Percentiles rank a stretch among this genome's conserved stretches.
These are phyloP conservation scores for Hemicentrotus pulcherrimus DNA, from an alignment of 35 echinoderm and acorn worm species.

Conservation along the genomic window DNA sequence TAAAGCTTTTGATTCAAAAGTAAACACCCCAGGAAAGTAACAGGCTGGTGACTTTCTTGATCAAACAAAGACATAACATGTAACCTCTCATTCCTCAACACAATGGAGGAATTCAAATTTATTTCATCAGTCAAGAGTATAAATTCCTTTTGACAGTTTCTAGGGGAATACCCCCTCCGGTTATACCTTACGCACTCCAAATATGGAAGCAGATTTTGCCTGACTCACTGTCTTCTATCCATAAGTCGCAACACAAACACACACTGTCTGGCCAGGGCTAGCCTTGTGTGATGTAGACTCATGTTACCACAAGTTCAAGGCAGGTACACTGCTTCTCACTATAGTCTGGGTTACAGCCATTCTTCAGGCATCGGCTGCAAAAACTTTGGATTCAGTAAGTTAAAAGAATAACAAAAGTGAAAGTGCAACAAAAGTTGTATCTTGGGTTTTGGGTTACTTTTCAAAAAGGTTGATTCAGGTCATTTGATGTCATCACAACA, in stretches of 20 bases:
- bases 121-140: not conserved
- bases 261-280: not conserved
- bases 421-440: not conserved
- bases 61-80: too few relatives aligned
- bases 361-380: not conserved
- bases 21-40: too few relatives aligned
- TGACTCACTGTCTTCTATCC: not conserved
- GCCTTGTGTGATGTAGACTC: not conserved
- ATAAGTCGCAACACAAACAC: not conserved
- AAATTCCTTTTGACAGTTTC: conserved; percentile 10
- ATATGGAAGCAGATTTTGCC: conserved; percentile 11
- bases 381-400: not conserved
- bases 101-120: not conserved
- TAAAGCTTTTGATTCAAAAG: too few relatives aligned
- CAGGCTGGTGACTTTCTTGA: too few relatives aligned
- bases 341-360: not conserved
- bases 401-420: not conserved
- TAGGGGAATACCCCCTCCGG: conserved; percentile 14
- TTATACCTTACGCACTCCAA: conserved; percentile 3
- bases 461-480: too few relatives aligned
- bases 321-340: not conserved
- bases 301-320: conserved; percentile 2
- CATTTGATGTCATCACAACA: too few relatives aligned
- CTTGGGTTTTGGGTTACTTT: not conserved
- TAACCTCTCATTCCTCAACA: not conserved